Base-by-base conservation (phyloP, 2,888 invertebrate species). In the Hypomecis atomaria region DNA sequence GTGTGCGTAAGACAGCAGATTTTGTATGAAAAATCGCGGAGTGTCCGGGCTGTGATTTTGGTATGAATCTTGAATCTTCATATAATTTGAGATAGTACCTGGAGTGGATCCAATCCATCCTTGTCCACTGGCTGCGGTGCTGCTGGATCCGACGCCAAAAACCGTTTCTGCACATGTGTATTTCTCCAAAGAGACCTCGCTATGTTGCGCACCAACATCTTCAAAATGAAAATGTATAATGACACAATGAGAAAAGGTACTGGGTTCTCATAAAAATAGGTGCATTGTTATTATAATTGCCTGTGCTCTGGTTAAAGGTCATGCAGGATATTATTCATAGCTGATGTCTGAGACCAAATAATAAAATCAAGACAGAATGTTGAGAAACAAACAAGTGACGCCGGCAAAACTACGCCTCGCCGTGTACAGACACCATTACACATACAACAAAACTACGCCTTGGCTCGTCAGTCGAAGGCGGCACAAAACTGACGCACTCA, bases 191-290 rank as follows among this genome's bases (percentile, higher is more conserved):
- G 72, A 36, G 83, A 77, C 64, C 88, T 79, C 9, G 85, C 79
- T 38, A 91, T 64, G 53, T 84, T 83, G 53, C 92, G 84, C 36
- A 86, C 87, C 69, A 93, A 83, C 89, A 93, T 93, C 86, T 88
- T 88, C 38, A 34, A 60, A 13, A 60, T 53, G 62, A 47, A 71
- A 62, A 63, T 13, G 64, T 43, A 45, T 5, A 68, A 67, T 67
- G 55, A 60, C 13, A 50, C 23, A 44, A 38, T 34, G 36, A 47
- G 34, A 33, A 45, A 4, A 37, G 11, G 11, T 7, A 40, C 33
- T 34, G 1, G 5, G 42, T 60, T 54, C 10, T 36, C 42, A 55
- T 48, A 8, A 42, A 5, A 47, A 59, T 45, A 53, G n/a, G 44
- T 37, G 37, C 38, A 52, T 59, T 59, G 5, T 23, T 45, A 59